Base-by-base conservation (phyloP, 2,888 invertebrate species). In the Cataglyphis albicans region DNA sequence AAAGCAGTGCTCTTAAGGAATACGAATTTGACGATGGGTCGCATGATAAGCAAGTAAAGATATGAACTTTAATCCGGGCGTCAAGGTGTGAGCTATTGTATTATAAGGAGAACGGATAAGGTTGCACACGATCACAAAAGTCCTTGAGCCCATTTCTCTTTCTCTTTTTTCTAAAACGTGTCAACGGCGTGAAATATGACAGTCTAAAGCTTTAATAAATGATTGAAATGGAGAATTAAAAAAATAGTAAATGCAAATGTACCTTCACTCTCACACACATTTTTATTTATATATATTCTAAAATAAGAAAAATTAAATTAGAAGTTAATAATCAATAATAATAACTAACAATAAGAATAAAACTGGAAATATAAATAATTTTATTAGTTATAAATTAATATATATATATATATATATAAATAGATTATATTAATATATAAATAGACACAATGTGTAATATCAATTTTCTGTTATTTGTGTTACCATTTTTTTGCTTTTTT, bases 101-200 rank as follows among this genome's bases (percentile, higher is more conserved):
- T 44, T 70, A 21, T 52, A 76, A 55, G 5, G 4, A 15, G 65
- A 65, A 25, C 25, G 29, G n/a, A 76, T n/a, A 57, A 41, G 32
- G 9, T 35, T 59, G 15, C 48, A 21, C 7, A 55, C 59, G 25
- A 15, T 12, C 18, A 25, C 18, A 7, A 32, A 18, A 76, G 41
- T 72, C 59, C 73, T 80, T 80, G 72, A 35, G 15, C 44, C 25
- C 18, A 32, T 80, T 73, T 73, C 78, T 59, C 21, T n/a, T 78
- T 70, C 48, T 15, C 10, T 12, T n/a, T 10, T 21, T 21, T 15
- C 7, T 59, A 21, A 78, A 72, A 72, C 59, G 59, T 48, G 32
- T 21, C 12, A 41, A 10, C 32, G 21, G 9, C 32, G 18, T 41
- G 44, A 78, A 59, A 70, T 18, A 21, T 21, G 10, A 52, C 25